Percentiles rank a stretch among this genome's conserved stretches.
Conservation (phyloP, 2,888 invertebrate genomes). For the Tiphia femorata region DNA sequence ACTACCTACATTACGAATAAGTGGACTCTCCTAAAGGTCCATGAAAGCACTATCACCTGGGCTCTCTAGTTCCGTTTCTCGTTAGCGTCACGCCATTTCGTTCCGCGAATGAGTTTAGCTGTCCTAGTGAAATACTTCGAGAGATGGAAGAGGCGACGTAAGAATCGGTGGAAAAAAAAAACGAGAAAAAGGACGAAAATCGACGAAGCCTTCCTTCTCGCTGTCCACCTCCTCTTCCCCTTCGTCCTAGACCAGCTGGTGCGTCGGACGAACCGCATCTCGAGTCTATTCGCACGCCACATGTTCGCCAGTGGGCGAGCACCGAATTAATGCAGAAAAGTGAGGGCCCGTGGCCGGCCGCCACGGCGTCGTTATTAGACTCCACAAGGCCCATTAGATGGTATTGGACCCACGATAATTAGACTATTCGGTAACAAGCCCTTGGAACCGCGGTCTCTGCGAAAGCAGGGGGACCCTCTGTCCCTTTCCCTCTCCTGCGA, state of each 20-base stretch:
- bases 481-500: no score
- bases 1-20: no score
- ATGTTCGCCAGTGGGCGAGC: constrained; percentile 57
- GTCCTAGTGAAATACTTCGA: constrained; percentile 23
- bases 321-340: constrained; percentile 62
- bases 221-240: no score
- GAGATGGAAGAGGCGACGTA: constrained; percentile 19
- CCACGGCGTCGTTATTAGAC: constrained; percentile 60
- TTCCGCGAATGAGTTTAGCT: neutral
- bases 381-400: constrained; percentile 43
- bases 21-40: no score
- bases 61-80: no score
- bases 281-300: constrained; percentile 67
- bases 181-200: constrained; percentile 39
- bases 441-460: no score
- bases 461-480: no score
- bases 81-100: no score
- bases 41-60: no score
- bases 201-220: no score
- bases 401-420: constrained; percentile 53
- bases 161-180: constrained; percentile 16
- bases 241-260: constrained; percentile 66
- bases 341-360: constrained; percentile 34
- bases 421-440: constrained; percentile 52
- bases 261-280: constrained; percentile 43